Percentiles rank a stretch among this genome's conserved stretches.
phyloP scores from a whole-genome alignment of 2,113 vertebrate species.

The Cnemophilus loriae region DNA sequence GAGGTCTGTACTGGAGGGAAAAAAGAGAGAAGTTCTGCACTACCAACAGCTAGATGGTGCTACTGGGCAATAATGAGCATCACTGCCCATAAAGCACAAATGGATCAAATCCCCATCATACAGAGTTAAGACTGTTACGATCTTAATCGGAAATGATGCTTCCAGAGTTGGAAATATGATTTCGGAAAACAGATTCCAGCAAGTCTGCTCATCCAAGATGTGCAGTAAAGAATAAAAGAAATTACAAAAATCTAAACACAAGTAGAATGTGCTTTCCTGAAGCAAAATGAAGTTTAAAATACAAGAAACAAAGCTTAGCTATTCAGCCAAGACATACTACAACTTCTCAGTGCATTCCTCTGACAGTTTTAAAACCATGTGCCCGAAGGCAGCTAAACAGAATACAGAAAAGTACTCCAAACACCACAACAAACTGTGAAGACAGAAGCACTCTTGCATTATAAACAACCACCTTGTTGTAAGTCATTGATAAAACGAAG shows the following conservation, averaged over 20 bases:
- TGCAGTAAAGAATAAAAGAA: background rate
- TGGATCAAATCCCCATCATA: background rate
- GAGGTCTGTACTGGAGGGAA: no score
- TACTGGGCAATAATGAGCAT: background rate
- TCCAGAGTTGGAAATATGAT: background rate
- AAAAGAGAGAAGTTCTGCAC: background rate
- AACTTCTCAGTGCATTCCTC: background rate
- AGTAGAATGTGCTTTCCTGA: background rate
- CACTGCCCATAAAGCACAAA: background rate
- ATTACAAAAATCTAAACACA: background rate
- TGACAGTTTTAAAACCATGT: background rate
- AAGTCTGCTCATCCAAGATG: background rate
- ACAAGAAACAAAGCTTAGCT: background rate
- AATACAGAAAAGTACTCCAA: background rate
- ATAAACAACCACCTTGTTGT: background rate
- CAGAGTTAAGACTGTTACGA: background rate
- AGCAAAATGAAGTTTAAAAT: background rate
- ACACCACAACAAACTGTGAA: background rate
- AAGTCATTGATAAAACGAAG: background rate
- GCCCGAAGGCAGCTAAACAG: background rate
- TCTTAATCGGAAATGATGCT: background rate
- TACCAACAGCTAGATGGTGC: conserved; percentile 64
- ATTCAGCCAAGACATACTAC: background rate
- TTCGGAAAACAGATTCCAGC: background rate
- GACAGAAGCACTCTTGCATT: background rate